A percentile compares a stretch with the other conserved stretches of the same genome.
These are phyloP conservation scores for Nymphalis urticae DNA, from an alignment of 2,888 invertebrate species.

Conservation along the genomic window DNA sequence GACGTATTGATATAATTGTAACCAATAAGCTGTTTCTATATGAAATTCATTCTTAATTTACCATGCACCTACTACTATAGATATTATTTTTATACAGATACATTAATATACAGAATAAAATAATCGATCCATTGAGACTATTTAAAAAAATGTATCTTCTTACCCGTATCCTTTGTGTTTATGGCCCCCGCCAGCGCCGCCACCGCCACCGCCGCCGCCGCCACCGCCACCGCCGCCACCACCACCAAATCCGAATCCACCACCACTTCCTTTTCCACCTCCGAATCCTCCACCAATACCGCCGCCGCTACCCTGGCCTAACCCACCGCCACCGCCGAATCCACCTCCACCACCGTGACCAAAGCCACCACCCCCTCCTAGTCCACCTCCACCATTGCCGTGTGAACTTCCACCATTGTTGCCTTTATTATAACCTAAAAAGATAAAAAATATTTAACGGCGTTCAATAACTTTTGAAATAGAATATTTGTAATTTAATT, in stretches of 20 bases:
- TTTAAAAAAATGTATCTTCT: background rate
- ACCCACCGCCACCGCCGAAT: constrained; percentile 37
- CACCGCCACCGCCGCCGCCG: constrained; percentile 36
- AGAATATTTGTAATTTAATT: background rate
- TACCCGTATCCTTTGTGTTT: background rate
- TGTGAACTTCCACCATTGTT: constrained; percentile 25
- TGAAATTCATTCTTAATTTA: too few relatives aligned
- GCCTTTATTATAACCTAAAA: constrained; percentile 12
- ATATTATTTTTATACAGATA: too few relatives aligned
- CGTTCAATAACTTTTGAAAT: too few relatives aligned
- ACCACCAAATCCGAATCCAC: constrained; percentile 37
- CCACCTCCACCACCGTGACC: constrained; percentile 35
- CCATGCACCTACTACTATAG: too few relatives aligned
- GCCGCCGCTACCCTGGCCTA: constrained; percentile 35
- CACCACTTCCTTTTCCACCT: constrained; percentile 38
- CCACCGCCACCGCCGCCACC: constrained; percentile 44
- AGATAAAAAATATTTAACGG: background rate
- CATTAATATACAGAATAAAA: too few relatives aligned
- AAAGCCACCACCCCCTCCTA: constrained; percentile 30
- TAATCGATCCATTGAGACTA: background rate
- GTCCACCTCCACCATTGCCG: constrained; percentile 28
- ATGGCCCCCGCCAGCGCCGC: constrained; percentile 33
- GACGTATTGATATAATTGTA: too few relatives aligned
- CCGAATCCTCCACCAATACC: constrained; percentile 36
- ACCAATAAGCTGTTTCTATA: too few relatives aligned